A percentile compares a stretch with the other conserved stretches of the same genome.
These are phyloP conservation scores for Idaea aversata DNA, from an alignment of 2,888 invertebrate genomes.

Conservation along the genomic window DNA sequence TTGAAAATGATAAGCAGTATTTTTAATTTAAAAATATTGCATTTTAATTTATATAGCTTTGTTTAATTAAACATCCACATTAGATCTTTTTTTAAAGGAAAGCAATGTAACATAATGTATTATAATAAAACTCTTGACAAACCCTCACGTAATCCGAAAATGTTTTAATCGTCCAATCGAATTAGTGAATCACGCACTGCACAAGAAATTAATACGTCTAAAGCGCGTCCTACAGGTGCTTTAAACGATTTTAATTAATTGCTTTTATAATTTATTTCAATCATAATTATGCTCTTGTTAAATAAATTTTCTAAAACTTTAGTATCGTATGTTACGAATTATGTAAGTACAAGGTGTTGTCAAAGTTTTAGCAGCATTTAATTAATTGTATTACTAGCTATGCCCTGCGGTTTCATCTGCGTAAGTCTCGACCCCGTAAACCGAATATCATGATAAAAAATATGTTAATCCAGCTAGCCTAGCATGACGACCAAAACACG, in stretches of 20 bases:
- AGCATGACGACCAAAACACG: too few relatives aligned
- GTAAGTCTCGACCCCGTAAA: too few relatives aligned
- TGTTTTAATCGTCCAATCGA: background rate
- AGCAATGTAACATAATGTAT: background rate
- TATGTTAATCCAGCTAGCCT: too few relatives aligned
- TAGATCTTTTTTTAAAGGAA: too few relatives aligned
- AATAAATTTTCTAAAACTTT: constrained; percentile 33
- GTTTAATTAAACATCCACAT: too few relatives aligned
- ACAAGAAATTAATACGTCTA: constrained; percentile 18
- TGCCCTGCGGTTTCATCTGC: constrained; percentile 1
- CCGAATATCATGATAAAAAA: too few relatives aligned
- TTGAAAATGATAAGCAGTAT: too few relatives aligned
- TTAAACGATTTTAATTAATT: constrained; percentile 32
- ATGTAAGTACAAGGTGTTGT: background rate
- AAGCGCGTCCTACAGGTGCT: constrained; percentile 35
- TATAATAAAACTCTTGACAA: background rate
- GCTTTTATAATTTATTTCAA: constrained; percentile 33
- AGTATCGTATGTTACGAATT: background rate
- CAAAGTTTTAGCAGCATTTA: background rate
- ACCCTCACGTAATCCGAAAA: background rate
- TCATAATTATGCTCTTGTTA: constrained; percentile 36
- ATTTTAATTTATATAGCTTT: too few relatives aligned
- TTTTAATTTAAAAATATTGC: too few relatives aligned
- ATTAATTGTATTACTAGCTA: background rate
- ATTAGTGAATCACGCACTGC: constrained; percentile 2